These are phyloP conservation scores for Luffia ferchaultella DNA, from an alignment of 2,888 invertebrate species.

Conservation along the genomic window DNA sequence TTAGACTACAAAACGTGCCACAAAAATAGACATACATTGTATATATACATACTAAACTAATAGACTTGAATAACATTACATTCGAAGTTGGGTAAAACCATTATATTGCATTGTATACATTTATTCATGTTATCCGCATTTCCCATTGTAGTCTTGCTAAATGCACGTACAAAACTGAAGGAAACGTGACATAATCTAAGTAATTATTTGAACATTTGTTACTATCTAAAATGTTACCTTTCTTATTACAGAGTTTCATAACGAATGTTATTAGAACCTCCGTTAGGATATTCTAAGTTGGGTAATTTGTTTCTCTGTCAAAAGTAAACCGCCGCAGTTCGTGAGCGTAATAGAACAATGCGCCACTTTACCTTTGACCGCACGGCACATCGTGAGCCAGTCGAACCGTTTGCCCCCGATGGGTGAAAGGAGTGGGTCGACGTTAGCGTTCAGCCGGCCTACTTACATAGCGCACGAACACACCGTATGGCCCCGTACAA, in stretches of 20 bases:
- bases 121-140: too few species aligned
- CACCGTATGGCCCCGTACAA: background rate
- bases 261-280: background rate
- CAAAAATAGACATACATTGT: too few species aligned
- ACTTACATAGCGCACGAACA: background rate
- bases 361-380: slow-evolving; percentile 40
- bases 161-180: too few species aligned
- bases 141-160: too few species aligned
- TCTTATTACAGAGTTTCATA: background rate
- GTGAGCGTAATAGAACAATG: slow-evolving; percentile 12
- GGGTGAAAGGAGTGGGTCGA: slow-evolving; percentile 38
- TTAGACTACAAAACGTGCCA: too few species aligned
- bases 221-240: too few species aligned
- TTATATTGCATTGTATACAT: too few species aligned
- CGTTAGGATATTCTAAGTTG: slow-evolving; percentile 1
- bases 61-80: too few species aligned
- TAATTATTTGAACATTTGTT: too few species aligned
- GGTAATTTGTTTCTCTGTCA: slow-evolving; percentile 9
- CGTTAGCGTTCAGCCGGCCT: slow-evolving; percentile 12
- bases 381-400: slow-evolving; percentile 30
- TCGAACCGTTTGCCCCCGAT: slow-evolving; percentile 34
- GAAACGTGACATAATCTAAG: too few species aligned
- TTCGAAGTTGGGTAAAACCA: too few species aligned
- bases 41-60: too few species aligned
- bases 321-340: slow-evolving; percentile 10